Percentiles rank a stretch among this genome's conserved stretches.
Conservation (phyloP, 2,888 invertebrate genomes). For the Melieria picta region DNA sequence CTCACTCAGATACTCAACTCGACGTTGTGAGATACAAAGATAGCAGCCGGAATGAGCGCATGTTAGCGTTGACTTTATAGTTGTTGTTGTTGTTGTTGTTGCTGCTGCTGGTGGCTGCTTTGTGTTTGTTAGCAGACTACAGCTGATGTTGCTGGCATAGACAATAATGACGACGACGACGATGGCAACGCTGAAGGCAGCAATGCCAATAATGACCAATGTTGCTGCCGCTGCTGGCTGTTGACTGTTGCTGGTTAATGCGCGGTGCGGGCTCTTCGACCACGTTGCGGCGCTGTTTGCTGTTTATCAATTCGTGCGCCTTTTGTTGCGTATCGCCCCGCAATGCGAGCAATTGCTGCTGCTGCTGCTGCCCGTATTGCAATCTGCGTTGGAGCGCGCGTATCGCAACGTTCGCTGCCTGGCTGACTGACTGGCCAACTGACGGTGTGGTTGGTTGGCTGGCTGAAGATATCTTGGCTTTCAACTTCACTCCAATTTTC, state of each 20-base stretch:
- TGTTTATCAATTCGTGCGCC: no score
- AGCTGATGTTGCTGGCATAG: slow-evolving; percentile 2
- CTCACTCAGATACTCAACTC: slow-evolving; percentile 15
- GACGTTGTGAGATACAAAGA: slow-evolving; percentile 35
- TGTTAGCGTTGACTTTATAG: slow-evolving; percentile 32
- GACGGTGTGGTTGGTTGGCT: not conserved
- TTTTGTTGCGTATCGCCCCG: no score
- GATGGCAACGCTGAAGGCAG: not conserved
- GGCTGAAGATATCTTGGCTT: no score
- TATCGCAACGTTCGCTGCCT: not conserved
- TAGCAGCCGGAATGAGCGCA: slow-evolving; percentile 29
- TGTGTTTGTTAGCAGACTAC: not conserved
- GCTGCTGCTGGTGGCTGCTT: slow-evolving; percentile 30
- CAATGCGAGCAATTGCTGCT: no score
- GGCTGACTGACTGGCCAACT: not conserved
- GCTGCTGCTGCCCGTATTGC: no score
- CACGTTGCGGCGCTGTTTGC: no score
- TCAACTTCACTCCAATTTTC: no score
- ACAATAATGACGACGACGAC: not conserved
- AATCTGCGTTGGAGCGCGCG: no score
- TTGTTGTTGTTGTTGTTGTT: slow-evolving; percentile 35
- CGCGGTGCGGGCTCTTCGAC: no score
- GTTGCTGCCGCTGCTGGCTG: slow-evolving; percentile 12
- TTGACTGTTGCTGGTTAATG: no score
- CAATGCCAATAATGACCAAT: slow-evolving; percentile 24